These are phyloP conservation scores for Bombycilla garrulus DNA, from an alignment of 2,113 vertebrate species.

Conservation along the genomic window DNA sequence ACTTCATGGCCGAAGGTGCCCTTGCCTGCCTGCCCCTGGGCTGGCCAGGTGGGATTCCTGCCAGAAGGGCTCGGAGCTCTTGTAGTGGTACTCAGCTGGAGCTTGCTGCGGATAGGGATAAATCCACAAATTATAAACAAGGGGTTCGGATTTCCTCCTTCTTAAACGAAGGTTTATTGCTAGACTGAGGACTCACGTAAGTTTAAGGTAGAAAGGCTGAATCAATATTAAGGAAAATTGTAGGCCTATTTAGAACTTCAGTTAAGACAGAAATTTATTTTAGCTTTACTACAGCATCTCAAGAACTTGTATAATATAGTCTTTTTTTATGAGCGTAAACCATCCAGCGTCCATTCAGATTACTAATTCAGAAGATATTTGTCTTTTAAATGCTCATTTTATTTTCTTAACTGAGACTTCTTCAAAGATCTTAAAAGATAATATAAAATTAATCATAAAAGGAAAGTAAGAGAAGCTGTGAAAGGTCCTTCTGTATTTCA, in stretches of 20 bases:
- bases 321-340: neutral
- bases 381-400: neutral
- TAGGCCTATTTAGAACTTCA: neutral
- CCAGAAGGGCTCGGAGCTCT: neutral
- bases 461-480: neutral
- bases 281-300: neutral
- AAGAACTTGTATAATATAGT: neutral
- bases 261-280: neutral
- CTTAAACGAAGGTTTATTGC: neutral
- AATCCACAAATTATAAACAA: neutral
- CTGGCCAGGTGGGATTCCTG: neutral
- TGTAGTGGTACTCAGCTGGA: rapidly evolving
- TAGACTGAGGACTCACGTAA: neutral
- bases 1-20: rapidly evolving
- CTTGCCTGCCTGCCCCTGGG: rapidly evolving
- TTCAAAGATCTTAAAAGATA: neutral
- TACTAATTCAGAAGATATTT: neutral
- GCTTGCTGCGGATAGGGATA: neutral
- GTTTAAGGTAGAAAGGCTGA: neutral
- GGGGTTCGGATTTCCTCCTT: neutral
- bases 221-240: neutral
- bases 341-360: neutral
- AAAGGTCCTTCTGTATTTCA: neutral
- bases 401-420: neutral
- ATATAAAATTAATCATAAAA: neutral